Base-by-base conservation (phyloP, 2,888 invertebrate species). In the Ectemnius lituratus region DNA sequence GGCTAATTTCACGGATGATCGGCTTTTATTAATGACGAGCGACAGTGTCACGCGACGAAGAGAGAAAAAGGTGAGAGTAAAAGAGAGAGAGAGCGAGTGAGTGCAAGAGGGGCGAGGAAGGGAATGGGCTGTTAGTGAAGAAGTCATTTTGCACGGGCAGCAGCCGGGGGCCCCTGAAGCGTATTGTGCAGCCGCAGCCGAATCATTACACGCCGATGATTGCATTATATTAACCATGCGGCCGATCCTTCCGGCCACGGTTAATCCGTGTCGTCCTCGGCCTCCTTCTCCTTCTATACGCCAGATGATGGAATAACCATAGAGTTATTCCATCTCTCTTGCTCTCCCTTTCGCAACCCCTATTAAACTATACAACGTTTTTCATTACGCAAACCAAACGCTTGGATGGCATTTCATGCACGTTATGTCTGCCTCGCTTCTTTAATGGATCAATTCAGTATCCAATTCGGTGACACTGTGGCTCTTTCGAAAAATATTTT, bases 1-100 rank as follows among this genome's bases (percentile, higher is more conserved):
- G 87, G 85, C 88, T 89, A 89, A 88, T 90, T 90, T 90, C 88
- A 87, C 89, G 88, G 87, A 81, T 88, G 88, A 88, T 89, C 86
- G 86, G 85, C 79, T 87, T 86, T 89, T 88, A 88, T 89, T 89
- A 88, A 90, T 87, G 88, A 83, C 81, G 67, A 67, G 45, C 56
- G 59, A 52, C 20, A 56, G 66, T 66, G 69, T 65, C 69, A 65
- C 67, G 56, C 78, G 71, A 76, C 79, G 5, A 1, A 6, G 8
- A 76, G 79, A 80, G 77, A 69, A 82, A 81, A 74, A 79, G 83
- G 73, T 77, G 79, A 37, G 79, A 83, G 82, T 73, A 63, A 73
- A 61, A 37, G 37, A 37, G 37, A 37, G 28, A 6, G 28, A 37
- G 20, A 2, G 20, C 20, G 20, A 20, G 20, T 20, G n/a, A n/a